phyloP scores from a whole-genome alignment of 2,888 invertebrate genomes.

The Syrista parreyssii region DNA sequence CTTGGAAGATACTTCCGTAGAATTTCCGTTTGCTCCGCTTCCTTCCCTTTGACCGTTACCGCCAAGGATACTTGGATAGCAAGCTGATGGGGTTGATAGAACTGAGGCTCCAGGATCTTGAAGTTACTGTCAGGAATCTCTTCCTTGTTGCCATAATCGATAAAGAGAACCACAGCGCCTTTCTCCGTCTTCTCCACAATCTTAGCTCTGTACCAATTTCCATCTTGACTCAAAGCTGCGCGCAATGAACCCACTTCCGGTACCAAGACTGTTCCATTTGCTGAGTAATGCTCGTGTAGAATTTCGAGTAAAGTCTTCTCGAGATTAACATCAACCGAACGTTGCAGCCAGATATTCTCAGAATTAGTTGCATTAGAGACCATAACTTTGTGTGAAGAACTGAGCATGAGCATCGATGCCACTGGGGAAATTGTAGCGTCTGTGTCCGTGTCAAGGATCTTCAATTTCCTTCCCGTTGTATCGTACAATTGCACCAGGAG shows the following conservation, averaged over 20 bases:
- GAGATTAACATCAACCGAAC: constrained; percentile 65
- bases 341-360: constrained; percentile 75
- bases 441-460: constrained; percentile 42
- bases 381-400: constrained; percentile 71
- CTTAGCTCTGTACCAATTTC: constrained; percentile 79
- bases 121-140: constrained; percentile 66
- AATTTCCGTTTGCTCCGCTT: constrained; percentile 64
- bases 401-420: constrained; percentile 74
- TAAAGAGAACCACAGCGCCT: constrained; percentile 69
- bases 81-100: constrained; percentile 52
- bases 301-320: constrained; percentile 67
- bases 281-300: constrained; percentile 72
- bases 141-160: constrained; percentile 81
- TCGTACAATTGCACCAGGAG: constrained; percentile 76
- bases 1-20: constrained; percentile 54
- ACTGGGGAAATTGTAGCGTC: constrained; percentile 69
- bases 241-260: constrained; percentile 71
- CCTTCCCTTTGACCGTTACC: constrained; percentile 55
- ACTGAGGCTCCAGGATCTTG: constrained; percentile 58
- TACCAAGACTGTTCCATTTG: constrained; percentile 64
- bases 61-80: constrained; percentile 54
- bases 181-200: constrained; percentile 66
- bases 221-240: constrained; percentile 73
- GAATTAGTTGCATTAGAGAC: constrained; percentile 72
- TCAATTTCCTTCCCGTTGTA: constrained; percentile 43